These are phyloP conservation scores for Papilio demoleus DNA, from an alignment of 2,888 invertebrate species.

Conservation along the genomic window DNA sequence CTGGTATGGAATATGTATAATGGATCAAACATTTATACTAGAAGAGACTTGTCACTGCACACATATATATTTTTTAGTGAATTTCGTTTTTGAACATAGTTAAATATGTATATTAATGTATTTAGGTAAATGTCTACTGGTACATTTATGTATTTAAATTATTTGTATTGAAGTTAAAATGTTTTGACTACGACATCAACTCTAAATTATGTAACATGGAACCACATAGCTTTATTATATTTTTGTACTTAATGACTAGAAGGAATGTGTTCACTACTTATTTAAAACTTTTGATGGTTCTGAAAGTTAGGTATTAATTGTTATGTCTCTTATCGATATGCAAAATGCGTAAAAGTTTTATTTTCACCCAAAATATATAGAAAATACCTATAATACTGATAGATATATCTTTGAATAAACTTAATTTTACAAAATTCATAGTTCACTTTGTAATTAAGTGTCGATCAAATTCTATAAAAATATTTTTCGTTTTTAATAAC, in stretches of 20 bases:
- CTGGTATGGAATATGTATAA: no score
- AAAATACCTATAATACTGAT: background rate
- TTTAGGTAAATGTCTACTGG: no score
- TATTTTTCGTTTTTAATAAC: background rate
- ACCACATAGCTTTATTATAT: background rate
- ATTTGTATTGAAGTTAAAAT: background rate
- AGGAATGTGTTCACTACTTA: background rate
- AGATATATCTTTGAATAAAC: background rate
- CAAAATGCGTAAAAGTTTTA: background rate
- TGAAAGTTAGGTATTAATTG: background rate
- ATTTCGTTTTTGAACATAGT: no score
- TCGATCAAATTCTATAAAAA: background rate
- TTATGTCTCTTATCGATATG: background rate
- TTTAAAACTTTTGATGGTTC: background rate
- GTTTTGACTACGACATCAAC: background rate
- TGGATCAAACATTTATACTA: no score
- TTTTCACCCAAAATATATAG: no score
- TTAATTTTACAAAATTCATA: background rate
- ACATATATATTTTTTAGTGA: no score
- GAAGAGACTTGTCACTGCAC: background rate
- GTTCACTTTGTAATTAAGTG: background rate
- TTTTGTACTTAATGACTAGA: conserved; percentile 13
- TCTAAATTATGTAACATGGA: background rate
- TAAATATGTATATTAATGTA: no score
- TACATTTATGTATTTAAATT: background rate